Conservation (phyloP, 2,888 invertebrate species). For the Catotricha subobsoleta region DNA sequence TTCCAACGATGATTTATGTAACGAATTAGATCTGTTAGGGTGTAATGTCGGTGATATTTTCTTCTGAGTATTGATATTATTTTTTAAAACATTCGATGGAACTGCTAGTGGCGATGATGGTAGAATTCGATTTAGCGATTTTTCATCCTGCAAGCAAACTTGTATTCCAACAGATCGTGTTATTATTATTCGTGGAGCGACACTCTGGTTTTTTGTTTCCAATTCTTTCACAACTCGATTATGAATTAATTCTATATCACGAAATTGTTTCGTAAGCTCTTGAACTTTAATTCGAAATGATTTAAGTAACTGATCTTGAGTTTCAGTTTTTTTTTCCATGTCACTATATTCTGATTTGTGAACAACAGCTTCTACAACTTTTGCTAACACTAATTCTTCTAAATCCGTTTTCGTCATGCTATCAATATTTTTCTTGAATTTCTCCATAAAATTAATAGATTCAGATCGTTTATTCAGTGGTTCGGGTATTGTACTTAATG, state of each 20-base stretch:
- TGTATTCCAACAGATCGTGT: slow-evolving; percentile 75
- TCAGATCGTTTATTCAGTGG: not conserved
- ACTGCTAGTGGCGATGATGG: not conserved
- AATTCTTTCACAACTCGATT: slow-evolving; percentile 51
- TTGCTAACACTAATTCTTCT: slow-evolving; percentile 55
- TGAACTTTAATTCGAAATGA: slow-evolving; percentile 45
- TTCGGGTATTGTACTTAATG: slow-evolving; percentile 19
- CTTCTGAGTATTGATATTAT: not conserved
- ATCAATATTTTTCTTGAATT: slow-evolving; percentile 28
- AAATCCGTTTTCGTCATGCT: slow-evolving; percentile 44
- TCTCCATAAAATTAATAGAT: slow-evolving; percentile 20
- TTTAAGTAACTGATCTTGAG: slow-evolving; percentile 44
- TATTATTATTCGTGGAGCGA: slow-evolving; percentile 56
- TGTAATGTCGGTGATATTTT: not conserved
- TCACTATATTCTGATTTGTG: slow-evolving; percentile 53
- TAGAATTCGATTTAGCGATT: not conserved
- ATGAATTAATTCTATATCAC: slow-evolving; percentile 59
- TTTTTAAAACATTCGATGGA: not conserved
- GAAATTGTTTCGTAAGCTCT: slow-evolving; percentile 49
- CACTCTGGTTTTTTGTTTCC: slow-evolving; percentile 35
- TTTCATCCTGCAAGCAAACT: slow-evolving; percentile 28
- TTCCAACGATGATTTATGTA: slow-evolving; percentile 5
- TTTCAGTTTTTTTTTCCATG: slow-evolving; percentile 44
- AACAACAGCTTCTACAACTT: slow-evolving; percentile 54
- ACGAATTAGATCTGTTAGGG: not conserved